Evolutionary conservation across 2,797 vertebrate genomes (phyloP), one percentile per base, ranked within the genome.

Genomic region (Heteromormyrus szaboi): DNA sequence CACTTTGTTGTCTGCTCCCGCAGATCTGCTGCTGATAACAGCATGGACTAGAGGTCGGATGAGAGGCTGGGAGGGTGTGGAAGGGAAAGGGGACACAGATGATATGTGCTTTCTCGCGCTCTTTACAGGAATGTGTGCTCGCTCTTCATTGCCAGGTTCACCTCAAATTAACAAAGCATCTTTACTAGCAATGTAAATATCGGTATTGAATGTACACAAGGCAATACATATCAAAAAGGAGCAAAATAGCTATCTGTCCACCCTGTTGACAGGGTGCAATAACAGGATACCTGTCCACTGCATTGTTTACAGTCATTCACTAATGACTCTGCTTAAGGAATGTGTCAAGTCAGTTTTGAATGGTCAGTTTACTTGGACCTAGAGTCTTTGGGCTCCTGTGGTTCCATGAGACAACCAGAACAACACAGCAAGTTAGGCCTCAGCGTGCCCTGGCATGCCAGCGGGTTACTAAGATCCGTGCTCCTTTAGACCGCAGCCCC

Each of bases 401-500:
- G 41, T 79, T 81, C 76, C 76, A 8, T 81, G 76, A 46, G 41
- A 81, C 17, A 81, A 46, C 41, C 76, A 81, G 17, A 81, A 46
- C 76, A 81, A 3, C 17, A 46, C 76, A 22, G 76, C 41, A 22
- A 81, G 41, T 81, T 81, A 81, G 41, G 37, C 41, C 76, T 46
- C 76, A 81, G 5, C 41, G 12, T 46, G 76, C 76, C 37, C 33
- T 72, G 76, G 19, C 19, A 81, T 46, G 76, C 76, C 37, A 79
- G 37, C 17, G 37, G 37, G 41, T 41, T 46, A 4, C 41, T 88
- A 89, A 11, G 46, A 90, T 90, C 88, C 90, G 88, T 90, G 92
- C 91, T 88, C 91, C 2, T 86, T 91, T 90, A 19, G 83, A 90
- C 89, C 86, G 89, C 88, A 91, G 89, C 90, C 87, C 72, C 89